These are phyloP conservation scores for Atlantisia rogersi DNA, from an alignment of 2,113 vertebrate genomes.

Conservation along the genomic window DNA sequence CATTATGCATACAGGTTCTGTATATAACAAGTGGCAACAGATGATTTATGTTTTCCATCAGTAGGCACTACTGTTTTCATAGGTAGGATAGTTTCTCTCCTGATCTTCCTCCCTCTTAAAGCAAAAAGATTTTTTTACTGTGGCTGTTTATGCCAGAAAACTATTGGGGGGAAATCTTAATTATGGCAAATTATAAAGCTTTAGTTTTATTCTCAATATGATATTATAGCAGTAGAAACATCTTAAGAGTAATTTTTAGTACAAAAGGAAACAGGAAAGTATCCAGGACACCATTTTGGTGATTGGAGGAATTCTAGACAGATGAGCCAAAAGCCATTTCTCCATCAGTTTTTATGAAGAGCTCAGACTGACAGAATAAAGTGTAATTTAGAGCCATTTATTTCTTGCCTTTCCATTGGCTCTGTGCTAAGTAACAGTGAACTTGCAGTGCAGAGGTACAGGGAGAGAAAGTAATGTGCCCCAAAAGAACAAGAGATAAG, in stretches of 20 bases:
- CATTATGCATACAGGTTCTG: not conserved
- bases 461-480: not conserved
- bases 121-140: not conserved
- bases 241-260: not conserved
- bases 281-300: not conserved
- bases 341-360: not conserved
- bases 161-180: not conserved
- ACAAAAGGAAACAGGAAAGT: not conserved
- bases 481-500: not conserved
- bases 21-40: not conserved
- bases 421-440: not conserved
- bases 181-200: not conserved
- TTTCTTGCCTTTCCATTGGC: not conserved
- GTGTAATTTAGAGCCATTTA: not conserved
- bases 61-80: not conserved
- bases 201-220: not conserved
- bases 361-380: not conserved
- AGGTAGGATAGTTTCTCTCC: not conserved
- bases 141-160: not conserved
- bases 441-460: not conserved
- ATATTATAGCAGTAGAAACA: not conserved
- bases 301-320: not conserved
- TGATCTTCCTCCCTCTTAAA: not conserved
- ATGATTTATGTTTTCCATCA: not conserved
- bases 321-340: not conserved